Percentiles rank a stretch among this genome's conserved stretches.
Conservation (phyloP, 1,140 invertebrate genomes). For the Medauroidea extradentata region DNA sequence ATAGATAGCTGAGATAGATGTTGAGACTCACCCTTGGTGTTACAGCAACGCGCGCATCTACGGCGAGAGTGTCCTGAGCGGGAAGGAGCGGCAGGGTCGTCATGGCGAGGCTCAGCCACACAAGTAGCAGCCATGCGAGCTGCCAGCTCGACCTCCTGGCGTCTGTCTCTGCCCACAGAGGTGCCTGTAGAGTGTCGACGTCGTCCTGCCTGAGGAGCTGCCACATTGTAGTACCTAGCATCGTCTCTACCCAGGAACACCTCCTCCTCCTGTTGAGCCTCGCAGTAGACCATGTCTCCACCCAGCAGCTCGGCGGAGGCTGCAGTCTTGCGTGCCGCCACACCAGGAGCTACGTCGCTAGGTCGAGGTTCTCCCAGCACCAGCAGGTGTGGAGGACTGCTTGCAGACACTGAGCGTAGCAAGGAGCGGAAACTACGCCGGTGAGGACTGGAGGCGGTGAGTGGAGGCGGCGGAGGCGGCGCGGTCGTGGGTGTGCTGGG, state of each 20-base stretch:
- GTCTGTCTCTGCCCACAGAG: constrained; percentile 29
- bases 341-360: constrained; percentile 51
- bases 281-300: constrained; percentile 44
- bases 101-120: no score
- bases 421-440: constrained; percentile 39
- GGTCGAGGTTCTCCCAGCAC: constrained; percentile 52
- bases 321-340: constrained; percentile 34
- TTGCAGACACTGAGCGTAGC: constrained; percentile 50
- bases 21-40: no score
- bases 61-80: no score
- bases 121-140: no score
- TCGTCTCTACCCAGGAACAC: constrained; percentile 44
- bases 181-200: constrained; percentile 53
- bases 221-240: constrained; percentile 48
- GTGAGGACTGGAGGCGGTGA: constrained; percentile 1
- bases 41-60: no score
- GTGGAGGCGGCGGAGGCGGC: constrained; percentile 14
- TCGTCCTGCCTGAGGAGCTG: constrained; percentile 37
- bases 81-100: no score
- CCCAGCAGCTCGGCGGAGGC: constrained; percentile 37
- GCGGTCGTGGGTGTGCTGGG: constrained; percentile 15
- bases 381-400: constrained; percentile 48
- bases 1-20: no score
- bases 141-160: no score
- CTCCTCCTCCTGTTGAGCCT: constrained; percentile 31